These are phyloP conservation scores for Nibea coibor DNA, from an alignment of 2,113 vertebrate genomes.

Conservation along the genomic window DNA sequence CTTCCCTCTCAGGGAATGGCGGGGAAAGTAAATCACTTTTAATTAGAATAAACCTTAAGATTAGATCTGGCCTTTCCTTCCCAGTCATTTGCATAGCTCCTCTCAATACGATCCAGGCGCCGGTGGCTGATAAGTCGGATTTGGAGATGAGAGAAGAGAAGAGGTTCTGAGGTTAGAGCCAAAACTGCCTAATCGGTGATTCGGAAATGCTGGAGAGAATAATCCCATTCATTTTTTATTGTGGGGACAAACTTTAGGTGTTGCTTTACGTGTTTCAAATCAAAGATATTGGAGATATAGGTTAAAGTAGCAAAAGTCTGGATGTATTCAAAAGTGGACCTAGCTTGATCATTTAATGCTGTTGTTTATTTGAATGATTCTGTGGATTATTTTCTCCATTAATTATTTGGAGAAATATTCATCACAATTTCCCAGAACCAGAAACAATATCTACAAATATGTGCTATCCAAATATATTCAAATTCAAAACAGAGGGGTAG, in stretches of 20 bases:
- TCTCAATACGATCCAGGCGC: constrained; percentile 65
- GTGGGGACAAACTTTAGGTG: not conserved
- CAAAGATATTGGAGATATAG: no score
- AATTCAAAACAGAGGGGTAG: not conserved
- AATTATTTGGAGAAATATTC: not conserved
- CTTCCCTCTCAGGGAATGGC: constrained; percentile 65
- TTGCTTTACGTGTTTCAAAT: not conserved
- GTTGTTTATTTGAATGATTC: not conserved
- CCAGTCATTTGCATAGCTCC: constrained; percentile 73
- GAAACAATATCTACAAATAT: not conserved
- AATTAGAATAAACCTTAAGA: constrained; percentile 86
- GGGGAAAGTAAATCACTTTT: constrained; percentile 81
- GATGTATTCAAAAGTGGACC: not conserved
- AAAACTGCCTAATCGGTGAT: constrained; percentile 54
- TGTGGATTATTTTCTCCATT: not conserved
- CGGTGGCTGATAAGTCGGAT: constrained; percentile 78
- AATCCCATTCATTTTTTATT: not conserved
- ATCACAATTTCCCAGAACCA: not conserved
- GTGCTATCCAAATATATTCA: not conserved
- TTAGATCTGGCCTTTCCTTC: constrained; percentile 78
- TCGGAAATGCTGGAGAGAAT: constrained; percentile 10
- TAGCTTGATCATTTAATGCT: no score
- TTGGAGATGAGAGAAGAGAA: constrained; percentile 67
- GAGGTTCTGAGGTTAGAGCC: constrained; percentile 9
- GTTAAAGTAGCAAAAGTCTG: not conserved